Percentiles rank a stretch among this genome's conserved stretches.
These are phyloP conservation scores for Toxotes jaculatrix DNA, from an alignment of 2,113 vertebrate genomes.

Conservation along the genomic window DNA sequence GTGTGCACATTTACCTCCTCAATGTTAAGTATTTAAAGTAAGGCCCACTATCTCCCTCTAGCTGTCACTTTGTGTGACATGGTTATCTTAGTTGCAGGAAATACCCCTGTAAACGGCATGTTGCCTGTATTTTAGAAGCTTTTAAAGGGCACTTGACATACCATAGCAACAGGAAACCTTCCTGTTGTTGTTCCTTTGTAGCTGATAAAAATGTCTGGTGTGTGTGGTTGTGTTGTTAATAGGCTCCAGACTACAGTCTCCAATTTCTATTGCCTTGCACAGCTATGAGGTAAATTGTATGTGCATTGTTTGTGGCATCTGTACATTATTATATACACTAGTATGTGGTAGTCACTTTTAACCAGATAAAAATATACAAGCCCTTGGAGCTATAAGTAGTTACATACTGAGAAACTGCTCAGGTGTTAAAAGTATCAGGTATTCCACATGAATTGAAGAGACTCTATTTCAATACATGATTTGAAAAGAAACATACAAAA, in stretches of 20 bases:
- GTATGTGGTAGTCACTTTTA: not conserved
- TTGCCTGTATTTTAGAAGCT: slow-evolving; percentile 60
- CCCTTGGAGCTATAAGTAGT: not conserved
- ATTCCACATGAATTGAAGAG: too few species aligned
- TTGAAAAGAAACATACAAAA: too few species aligned
- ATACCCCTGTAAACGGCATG: slow-evolving; percentile 5
- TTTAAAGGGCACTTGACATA: slow-evolving; percentile 46
- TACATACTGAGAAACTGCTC: too few species aligned
- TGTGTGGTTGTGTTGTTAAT: not conserved
- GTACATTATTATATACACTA: not conserved
- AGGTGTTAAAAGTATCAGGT: too few species aligned
- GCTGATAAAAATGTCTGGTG: slow-evolving; percentile 23
- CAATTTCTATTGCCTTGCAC: not conserved
- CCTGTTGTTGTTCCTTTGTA: slow-evolving; percentile 21
- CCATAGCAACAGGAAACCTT: slow-evolving; percentile 53
- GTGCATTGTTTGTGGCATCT: not conserved
- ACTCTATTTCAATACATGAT: too few species aligned
- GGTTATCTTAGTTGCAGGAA: slow-evolving; percentile 40
- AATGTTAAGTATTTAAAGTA: slow-evolving; percentile 1
- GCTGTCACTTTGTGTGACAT: slow-evolving; percentile 36
- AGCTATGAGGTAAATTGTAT: not conserved
- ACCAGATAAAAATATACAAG: not conserved
- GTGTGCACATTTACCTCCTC: not conserved
- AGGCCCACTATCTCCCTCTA: slow-evolving; percentile 50
- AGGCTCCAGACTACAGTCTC: not conserved